Base-by-base conservation (phyloP, 2,113 vertebrate genomes). In the Argyrosomus japonicus region DNA sequence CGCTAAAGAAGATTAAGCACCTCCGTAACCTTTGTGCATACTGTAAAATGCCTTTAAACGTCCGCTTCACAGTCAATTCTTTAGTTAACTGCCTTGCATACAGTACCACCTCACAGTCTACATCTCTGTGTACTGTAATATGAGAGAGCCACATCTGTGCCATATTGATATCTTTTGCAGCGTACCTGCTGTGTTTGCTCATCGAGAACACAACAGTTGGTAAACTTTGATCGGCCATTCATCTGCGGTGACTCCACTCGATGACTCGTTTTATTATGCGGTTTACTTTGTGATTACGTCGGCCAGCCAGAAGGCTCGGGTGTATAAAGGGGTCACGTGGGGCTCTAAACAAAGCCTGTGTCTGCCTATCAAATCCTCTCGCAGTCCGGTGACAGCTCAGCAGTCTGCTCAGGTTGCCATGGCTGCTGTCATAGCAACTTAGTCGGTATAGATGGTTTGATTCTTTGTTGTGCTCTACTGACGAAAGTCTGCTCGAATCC, bases 361-460 rank as follows among this genome's bases (percentile, higher is more conserved):
- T 83, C 74, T 85, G 84, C 89, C 91, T 77, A 86, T 93, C 88
- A 76, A 65, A 85, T 87, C 84, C 77, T 77, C 83, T 9, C 43
- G 29, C 68, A 3, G 76, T 50, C 69, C 75, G 51, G 68, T 89
- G 91, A 85, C 89, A 89, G 88, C 84, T 84, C 89, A 91, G 83
- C 81, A 89, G 89, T 89, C 90, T 76, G 88, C 60, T 51, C 81
- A 27, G 85, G 86, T 85, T 86, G 65, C 79, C 81, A 68, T 7
- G 77, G 82, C 64, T 77, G 79, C 62, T 89, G 79, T 90, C 88
- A 87, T 89, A 83, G 92, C 89, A 91, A 89, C 93, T 23, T 65
- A 58, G 77, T 78, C 32, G 19, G 69, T 70, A 36, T 81, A 48
- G 60, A 73, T 81, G 63, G 77, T 71, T 79, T 32, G 72, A 62